phyloP scores from a whole-genome alignment of 2,888 invertebrate species.

The Dexiosoma caninum region DNA sequence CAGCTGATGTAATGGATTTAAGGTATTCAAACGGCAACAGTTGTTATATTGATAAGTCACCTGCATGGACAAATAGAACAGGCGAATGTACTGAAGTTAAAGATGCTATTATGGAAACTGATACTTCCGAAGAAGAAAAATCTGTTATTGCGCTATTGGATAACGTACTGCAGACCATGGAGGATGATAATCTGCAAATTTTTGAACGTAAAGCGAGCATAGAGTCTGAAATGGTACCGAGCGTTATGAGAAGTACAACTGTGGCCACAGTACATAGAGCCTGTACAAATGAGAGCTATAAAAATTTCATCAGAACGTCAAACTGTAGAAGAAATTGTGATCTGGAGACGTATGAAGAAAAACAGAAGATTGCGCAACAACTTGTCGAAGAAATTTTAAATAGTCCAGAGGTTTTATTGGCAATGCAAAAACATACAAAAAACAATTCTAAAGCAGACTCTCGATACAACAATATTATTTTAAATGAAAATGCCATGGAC shows the following conservation, averaged over 20 bases:
- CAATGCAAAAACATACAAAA: conserved; percentile 61
- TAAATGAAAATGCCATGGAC: background rate
- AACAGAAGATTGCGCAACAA: conserved; percentile 64
- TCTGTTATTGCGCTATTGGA: conserved; percentile 75
- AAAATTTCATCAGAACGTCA: conserved; percentile 56
- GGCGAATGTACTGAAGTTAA: conserved; percentile 7
- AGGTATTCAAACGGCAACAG: conserved; percentile 73
- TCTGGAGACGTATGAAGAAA: conserved; percentile 62
- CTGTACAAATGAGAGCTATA: conserved; percentile 65
- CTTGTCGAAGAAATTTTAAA: conserved; percentile 70
- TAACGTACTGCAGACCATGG: conserved; percentile 73
- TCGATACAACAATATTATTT: too few species aligned
- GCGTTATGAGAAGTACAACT: conserved; percentile 73
- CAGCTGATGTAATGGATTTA: conserved; percentile 72
- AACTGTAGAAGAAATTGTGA: background rate
- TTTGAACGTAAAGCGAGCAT: conserved; percentile 68
- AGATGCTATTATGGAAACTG: background rate
- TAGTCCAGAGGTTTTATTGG: conserved; percentile 66
- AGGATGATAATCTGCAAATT: conserved; percentile 68
- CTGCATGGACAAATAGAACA: conserved; percentile 36
- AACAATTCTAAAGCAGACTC: background rate
- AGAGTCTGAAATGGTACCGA: conserved; percentile 74
- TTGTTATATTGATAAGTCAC: conserved; percentile 70
- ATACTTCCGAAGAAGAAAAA: conserved; percentile 70
- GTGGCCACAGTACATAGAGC: conserved; percentile 73